Evolutionary conservation across 35 echinoderm and acorn worm species (phyloP).

Genomic region (Lytechinus variegatus): DNA sequence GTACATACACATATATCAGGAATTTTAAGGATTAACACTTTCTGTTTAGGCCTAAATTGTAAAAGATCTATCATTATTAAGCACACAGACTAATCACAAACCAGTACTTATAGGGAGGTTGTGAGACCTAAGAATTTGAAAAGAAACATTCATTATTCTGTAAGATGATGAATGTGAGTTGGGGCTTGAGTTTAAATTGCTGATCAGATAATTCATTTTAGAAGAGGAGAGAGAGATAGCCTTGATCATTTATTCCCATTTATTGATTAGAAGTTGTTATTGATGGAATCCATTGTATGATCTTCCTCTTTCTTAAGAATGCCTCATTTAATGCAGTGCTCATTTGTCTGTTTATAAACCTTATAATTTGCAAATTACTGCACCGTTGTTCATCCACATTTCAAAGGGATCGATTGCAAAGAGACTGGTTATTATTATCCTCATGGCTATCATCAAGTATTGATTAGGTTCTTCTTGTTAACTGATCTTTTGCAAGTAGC

Average conservation of each 20-base stretch:
- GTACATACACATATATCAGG: too few species aligned
- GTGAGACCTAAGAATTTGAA: background rate
- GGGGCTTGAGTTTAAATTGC: background rate
- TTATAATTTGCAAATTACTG: background rate
- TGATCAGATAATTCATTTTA: background rate
- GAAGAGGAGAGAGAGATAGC: background rate
- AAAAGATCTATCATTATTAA: too few species aligned
- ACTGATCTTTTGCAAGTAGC: too few species aligned
- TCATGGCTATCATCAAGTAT: too few species aligned
- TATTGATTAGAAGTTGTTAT: background rate
- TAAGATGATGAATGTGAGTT: background rate
- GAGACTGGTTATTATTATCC: too few species aligned
- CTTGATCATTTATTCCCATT: background rate
- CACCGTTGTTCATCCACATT: too few species aligned
- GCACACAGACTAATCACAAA: too few species aligned
- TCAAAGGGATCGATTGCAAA: too few species aligned
- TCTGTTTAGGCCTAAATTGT: too few species aligned
- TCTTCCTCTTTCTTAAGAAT: background rate
- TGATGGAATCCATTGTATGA: background rate
- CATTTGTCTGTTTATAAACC: background rate
- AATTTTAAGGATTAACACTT: too few species aligned
- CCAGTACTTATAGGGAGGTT: background rate
- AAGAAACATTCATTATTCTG: background rate
- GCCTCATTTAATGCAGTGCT: background rate
- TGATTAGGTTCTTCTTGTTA: too few species aligned